Conservation (phyloP, 1,140 invertebrate species). For the Drosophila pachea region DNA sequence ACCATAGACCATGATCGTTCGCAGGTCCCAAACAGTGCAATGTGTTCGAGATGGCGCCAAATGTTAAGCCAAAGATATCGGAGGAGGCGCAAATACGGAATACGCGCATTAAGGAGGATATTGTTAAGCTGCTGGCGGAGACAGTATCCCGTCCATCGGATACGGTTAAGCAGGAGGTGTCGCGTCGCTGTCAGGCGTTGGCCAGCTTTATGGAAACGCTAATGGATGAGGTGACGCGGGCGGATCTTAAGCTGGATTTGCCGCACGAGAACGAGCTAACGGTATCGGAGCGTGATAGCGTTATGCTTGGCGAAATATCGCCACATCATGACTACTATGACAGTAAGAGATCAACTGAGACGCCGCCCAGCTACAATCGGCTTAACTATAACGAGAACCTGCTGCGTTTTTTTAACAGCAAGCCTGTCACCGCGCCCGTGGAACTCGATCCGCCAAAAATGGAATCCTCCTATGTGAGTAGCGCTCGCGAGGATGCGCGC, state of each 20-base stretch:
- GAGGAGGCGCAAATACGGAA: conserved; percentile 83
- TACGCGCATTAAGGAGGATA: conserved; percentile 84
- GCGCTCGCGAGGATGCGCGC: conserved; percentile 52
- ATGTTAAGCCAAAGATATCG: conserved; percentile 78
- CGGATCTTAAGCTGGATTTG: conserved; percentile 81
- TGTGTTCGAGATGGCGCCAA: conserved; percentile 82
- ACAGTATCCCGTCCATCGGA: conserved; percentile 83
- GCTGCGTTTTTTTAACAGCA: conserved; percentile 90
- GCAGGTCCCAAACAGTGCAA: conserved; percentile 79
- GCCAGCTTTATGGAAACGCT: conserved; percentile 87
- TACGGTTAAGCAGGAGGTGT: conserved; percentile 82
- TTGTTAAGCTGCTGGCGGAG: conserved; percentile 84
- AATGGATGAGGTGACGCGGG: conserved; percentile 82
- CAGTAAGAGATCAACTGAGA: conserved; percentile 89
- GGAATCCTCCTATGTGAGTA: conserved; percentile 60
- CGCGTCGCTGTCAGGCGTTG: conserved; percentile 85
- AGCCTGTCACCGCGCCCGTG: conserved; percentile 82
- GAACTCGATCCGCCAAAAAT: conserved; percentile 78
- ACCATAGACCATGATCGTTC: no score
- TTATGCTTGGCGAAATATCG: conserved; percentile 91
- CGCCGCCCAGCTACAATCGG: conserved; percentile 90
- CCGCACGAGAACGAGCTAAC: conserved; percentile 80
- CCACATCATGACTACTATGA: conserved; percentile 89
- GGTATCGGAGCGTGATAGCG: conserved; percentile 87
- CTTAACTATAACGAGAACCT: conserved; percentile 93